Evolutionary conservation across 2,797 vertebrate species (phyloP), one percentile per base, ranked within the genome.

Genomic region (Spondyliosoma cantharus): DNA sequence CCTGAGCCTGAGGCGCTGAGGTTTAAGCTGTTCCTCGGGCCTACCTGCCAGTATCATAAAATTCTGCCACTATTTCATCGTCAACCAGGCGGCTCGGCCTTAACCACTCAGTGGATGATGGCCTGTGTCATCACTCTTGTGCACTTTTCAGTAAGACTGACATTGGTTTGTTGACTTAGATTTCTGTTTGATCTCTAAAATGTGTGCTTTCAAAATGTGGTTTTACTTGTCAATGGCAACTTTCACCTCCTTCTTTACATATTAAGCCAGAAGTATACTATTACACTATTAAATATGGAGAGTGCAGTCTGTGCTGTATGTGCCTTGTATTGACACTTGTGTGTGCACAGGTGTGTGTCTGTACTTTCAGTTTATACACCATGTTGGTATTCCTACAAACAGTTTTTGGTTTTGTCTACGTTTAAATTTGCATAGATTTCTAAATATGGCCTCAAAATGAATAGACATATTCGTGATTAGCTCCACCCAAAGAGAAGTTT

Each of bases 1-100:
- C 76, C 77, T 80, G 76, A 80, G 87, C 79, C 71, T 32, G n/a
- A 79, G 87, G 73, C 56, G 65, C 81, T 81, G 79, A 84, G 74
- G 69, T 78, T 77, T 70, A 56, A 82, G 66, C 81, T 69, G 80
- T 62, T 87, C 76, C 20, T 37, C 58, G 13, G 63, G 48, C 59
- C 42, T 76, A 83, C 76, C 86, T 90, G 74, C 80, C 83, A 75
- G 68, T 70, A 56, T 73, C 54, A 54, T 86, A 75, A 89, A 71
- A 80, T 53, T 37, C 42, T 54, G 67, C 66, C 78, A 81, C 57
- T 62, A 66, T 74, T 78, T 86, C 57, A 74, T 74, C 16, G 4
- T 71, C 72, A 81, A 76, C 69, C 56, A 15, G 58, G 43, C 4
- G 5, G 56, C 27, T 63, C 25, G 59, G 76, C 20, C 6, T 48